Evolutionary conservation across 2,113 vertebrate species (phyloP).

Genomic region (Lanius ludovicianus): DNA sequence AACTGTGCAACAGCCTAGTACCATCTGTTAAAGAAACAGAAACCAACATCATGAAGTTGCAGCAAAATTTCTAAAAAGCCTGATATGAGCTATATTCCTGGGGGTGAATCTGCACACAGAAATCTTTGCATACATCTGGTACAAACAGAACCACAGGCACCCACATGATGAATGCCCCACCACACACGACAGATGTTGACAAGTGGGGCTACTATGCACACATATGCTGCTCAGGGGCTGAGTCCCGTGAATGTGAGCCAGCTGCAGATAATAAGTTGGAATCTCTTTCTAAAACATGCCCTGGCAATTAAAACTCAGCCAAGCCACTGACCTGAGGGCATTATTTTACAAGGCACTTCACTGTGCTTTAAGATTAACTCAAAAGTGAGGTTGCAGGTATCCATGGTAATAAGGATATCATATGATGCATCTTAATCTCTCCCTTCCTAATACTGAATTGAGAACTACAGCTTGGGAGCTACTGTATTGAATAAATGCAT

Average conservation of each 20-base stretch:
- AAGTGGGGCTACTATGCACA: not conserved
- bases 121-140: not conserved
- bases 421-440: not conserved
- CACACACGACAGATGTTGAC: not conserved
- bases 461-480: not conserved
- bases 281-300: not conserved
- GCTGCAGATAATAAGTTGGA: not conserved
- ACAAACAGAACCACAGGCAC: not conserved
- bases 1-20: not conserved
- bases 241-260: not conserved
- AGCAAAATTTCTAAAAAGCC: not conserved
- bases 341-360: not conserved
- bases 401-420: not conserved
- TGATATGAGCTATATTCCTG: not conserved
- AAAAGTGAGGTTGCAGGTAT: not conserved
- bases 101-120: not conserved
- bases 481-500: not conserved
- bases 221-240: not conserved
- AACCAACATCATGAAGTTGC: not conserved
- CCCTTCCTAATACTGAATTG: not conserved
- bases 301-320: not conserved
- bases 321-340: not conserved
- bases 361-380: not conserved
- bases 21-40: not conserved
- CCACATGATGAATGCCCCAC: not conserved